A percentile compares a stretch with the other conserved stretches of the same genome.
Evolutionary conservation across 2,888 invertebrate genomes (phyloP).

Genomic region (Augiades crinisus): DNA sequence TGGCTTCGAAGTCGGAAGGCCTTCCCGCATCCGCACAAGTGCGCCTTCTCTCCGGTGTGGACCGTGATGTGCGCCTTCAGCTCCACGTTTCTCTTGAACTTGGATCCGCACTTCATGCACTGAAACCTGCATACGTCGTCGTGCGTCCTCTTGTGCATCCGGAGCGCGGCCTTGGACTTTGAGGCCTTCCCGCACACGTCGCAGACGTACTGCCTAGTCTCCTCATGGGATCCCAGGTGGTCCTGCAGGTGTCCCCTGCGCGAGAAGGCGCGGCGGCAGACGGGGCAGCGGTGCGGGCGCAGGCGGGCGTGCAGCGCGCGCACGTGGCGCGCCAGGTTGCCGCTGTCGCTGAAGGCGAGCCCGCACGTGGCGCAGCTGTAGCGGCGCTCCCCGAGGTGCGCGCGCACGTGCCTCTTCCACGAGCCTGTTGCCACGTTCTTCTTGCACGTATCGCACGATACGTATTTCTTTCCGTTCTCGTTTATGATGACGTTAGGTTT

Average conservation of each 20-base stretch:
- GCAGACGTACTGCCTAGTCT: slow-evolving; percentile 70
- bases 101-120: slow-evolving; percentile 77
- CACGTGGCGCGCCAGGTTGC: slow-evolving; percentile 76
- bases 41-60: slow-evolving; percentile 80
- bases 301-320: slow-evolving; percentile 66
- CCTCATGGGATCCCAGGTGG: slow-evolving; percentile 72
- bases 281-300: slow-evolving; percentile 71
- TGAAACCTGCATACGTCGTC: slow-evolving; percentile 49
- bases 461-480: slow-evolving; percentile 41
- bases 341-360: slow-evolving; percentile 66
- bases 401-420: slow-evolving; percentile 69
- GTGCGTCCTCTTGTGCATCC: slow-evolving; percentile 71
- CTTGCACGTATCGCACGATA: slow-evolving; percentile 62
- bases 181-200: slow-evolving; percentile 77
- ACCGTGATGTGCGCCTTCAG: slow-evolving; percentile 76
- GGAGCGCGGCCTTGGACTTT: slow-evolving; percentile 74
- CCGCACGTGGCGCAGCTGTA: slow-evolving; percentile 79
- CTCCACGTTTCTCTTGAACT: slow-evolving; percentile 77
- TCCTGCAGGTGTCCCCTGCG: slow-evolving; percentile 71
- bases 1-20: slow-evolving; percentile 70
- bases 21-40: slow-evolving; percentile 75
- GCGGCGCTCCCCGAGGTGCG: slow-evolving; percentile 60
- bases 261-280: slow-evolving; percentile 72
- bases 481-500: slow-evolving; percentile 27
- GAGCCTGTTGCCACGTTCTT: slow-evolving; percentile 46